phyloP scores from a whole-genome alignment of 2,888 invertebrate genomes.

The Chrysomela aeneicollis region DNA sequence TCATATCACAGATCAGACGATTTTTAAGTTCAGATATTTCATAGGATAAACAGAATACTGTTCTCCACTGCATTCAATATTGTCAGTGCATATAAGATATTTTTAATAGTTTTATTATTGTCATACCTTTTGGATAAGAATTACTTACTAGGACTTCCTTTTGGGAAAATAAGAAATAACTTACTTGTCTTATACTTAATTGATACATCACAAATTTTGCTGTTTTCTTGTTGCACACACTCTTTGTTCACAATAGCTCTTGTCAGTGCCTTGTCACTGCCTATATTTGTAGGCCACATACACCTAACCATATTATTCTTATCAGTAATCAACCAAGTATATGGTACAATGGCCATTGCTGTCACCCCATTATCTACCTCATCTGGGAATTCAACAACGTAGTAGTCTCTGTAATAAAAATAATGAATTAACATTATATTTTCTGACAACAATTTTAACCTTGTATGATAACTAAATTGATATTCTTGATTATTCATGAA shows the following conservation, averaged over 20 bases:
- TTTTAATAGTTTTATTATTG: no score
- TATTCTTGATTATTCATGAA: no score
- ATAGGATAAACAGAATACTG: no score
- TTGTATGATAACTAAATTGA: no score
- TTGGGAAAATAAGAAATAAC: not conserved
- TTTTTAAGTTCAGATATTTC: no score
- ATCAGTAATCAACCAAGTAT: conserved; percentile 15
- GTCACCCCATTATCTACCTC: not conserved
- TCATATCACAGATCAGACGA: not conserved
- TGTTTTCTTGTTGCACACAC: not conserved
- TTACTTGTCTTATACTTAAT: conserved; percentile 10
- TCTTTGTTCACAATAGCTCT: conserved; percentile 4
- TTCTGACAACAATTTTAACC: no score
- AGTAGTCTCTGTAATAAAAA: conserved; percentile 6
- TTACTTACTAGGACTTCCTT: no score
- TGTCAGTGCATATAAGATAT: no score
- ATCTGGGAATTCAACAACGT: conserved; percentile 11
- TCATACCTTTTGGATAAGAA: no score
- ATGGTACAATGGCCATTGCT: conserved; percentile 7
- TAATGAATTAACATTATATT: conserved; percentile 1
- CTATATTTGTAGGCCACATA: conserved; percentile 6
- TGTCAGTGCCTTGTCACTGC: conserved; percentile 3
- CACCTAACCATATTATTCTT: not conserved
- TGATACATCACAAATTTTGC: not conserved
- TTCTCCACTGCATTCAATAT: no score